Base-by-base conservation (phyloP, 2,113 vertebrate species). In the Mugil cephalus region DNA sequence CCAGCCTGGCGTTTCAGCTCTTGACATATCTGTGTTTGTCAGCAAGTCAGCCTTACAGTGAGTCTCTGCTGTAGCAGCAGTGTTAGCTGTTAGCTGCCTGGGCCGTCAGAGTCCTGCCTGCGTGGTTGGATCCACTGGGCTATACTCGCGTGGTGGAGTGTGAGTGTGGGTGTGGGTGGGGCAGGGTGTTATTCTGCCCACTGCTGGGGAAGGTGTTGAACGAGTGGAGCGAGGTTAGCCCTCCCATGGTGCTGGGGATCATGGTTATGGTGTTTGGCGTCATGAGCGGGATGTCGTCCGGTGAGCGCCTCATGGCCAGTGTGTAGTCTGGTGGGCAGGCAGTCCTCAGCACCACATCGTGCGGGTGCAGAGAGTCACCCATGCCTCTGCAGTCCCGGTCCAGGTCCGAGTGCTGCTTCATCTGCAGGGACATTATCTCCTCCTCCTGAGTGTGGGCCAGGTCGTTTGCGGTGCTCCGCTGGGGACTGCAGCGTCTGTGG, bases 121-220 rank as follows among this genome's bases (percentile, higher is more conserved):
- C 13, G 12, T 47, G 71, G 74, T 48, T 62, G 59, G 18, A 17
- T 77, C 52, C 59, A 73, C 39, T 43, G 95, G 96, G 97, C 96
- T 99, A 99, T 99, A 98, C 98, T 95, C 97, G 96, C 93, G 97
- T 99, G 93, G 97, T 99, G 93, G 98, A 99, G 91, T 99, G 97
- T 96, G 97, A 98, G 93, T 98, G 98, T 66, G 96, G 96, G 70
- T 97, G 97, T 34, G 96, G 94, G 76, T 98, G 97, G 61, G 97
- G 96, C 93, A 99, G 95, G 79, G 96, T 98, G 91, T 97, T 99
- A 89, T 98, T 99, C 93, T 99, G 98, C 95, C 97, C 97, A 82
- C 96, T 97, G 93, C 95, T 96, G 53, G 98, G 95, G 89, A 96
- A 98, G 77, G 96, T 96, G 79, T 97, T 98, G 94, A 98, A 98